phyloP scores from a whole-genome alignment of 2,113 vertebrate species.

The Ictalurus furcatus region DNA sequence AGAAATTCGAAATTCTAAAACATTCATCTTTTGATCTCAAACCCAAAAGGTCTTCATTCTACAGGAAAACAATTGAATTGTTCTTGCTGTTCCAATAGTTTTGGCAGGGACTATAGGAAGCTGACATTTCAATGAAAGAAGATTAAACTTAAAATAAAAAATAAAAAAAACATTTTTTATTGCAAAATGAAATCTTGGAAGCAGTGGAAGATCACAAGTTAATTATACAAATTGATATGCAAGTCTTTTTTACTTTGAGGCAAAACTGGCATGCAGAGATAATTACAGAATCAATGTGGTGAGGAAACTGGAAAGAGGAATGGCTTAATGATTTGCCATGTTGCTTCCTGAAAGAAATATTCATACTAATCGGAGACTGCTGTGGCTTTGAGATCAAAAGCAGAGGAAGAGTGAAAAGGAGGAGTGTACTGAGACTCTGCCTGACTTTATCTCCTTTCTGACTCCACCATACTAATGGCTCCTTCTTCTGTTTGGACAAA shows the following conservation, averaged over 20 bases:
- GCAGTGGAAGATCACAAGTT: background rate
- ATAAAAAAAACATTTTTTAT: background rate
- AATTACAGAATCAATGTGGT: background rate
- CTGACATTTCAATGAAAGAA: background rate
- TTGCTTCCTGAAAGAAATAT: background rate
- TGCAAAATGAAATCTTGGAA: background rate
- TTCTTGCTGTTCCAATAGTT: too few species aligned
- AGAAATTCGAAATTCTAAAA: too few species aligned
- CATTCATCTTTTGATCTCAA: too few species aligned
- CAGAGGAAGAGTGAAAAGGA: background rate
- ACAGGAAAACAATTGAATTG: too few species aligned
- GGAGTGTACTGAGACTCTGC: background rate
- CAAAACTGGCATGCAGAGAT: background rate
- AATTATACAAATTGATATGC: background rate
- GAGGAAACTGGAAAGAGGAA: background rate
- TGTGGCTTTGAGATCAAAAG: background rate
- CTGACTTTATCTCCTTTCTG: background rate
- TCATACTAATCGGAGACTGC: background rate
- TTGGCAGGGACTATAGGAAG: background rate
- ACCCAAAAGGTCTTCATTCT: too few species aligned
- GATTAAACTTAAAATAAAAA: background rate
- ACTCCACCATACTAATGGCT: background rate
- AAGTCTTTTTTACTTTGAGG: background rate
- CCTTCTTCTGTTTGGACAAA: background rate
- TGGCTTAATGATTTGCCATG: background rate